Conservation (phyloP, 1,140 invertebrate genomes). For the Drosophila arizonae region DNA sequence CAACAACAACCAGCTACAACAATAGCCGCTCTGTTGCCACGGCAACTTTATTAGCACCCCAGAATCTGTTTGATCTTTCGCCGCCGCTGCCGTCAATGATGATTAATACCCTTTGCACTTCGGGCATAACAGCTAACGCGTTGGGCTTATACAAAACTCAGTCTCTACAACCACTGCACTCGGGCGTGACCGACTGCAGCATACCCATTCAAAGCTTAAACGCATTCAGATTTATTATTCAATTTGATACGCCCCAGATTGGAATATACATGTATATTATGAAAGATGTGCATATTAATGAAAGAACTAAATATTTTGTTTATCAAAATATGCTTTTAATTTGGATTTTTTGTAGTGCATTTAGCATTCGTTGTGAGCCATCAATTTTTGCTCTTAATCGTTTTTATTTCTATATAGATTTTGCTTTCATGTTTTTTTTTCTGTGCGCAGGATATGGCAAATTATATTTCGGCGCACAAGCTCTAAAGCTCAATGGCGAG, state of each 20-base stretch:
- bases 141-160: neutral
- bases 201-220: no score
- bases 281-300: no score
- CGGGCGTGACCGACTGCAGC: no score
- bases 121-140: neutral
- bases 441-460: slow-evolving; percentile 64
- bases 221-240: no score
- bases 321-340: no score
- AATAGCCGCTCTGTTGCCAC: slow-evolving; percentile 9
- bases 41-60: slow-evolving; percentile 72
- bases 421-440: neutral
- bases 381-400: neutral
- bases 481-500: slow-evolving; percentile 2
- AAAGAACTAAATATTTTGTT: no score
- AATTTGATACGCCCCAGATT: no score
- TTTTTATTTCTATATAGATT: neutral
- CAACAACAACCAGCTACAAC: slow-evolving; percentile 8
- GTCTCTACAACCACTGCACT: no score
- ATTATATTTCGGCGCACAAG: slow-evolving; percentile 54
- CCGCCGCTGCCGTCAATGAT: slow-evolving; percentile 35
- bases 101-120: slow-evolving; percentile 14
- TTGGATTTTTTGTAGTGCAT: neutral
- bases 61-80: slow-evolving; percentile 61
- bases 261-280: no score
- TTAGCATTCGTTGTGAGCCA: neutral